Base-by-base conservation (phyloP, 2,113 vertebrate species). In the Noturus placidus region DNA sequence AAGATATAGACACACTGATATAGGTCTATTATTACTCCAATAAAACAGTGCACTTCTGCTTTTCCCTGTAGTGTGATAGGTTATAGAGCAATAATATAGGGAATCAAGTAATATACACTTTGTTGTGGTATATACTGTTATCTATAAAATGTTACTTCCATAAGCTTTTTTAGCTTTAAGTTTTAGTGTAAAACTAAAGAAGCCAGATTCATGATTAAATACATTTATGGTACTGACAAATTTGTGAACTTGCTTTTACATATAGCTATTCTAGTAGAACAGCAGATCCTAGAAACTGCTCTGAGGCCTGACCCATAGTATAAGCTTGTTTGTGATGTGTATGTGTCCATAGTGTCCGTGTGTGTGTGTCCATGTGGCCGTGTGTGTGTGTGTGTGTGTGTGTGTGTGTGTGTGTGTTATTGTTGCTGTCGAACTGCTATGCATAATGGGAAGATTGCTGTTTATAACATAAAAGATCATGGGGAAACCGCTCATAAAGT, bases 381-480 rank as follows among this genome's bases (percentile, higher is more conserved):
- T 69, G 13, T 86, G 57, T 80, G 42, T n/a, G 38, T 46, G 42
- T 46, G 42, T 46, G 42, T 46, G 38, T 46, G 42, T 46, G 42
- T 46, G 25, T 69, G 13, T 86, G 57, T 80, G 42, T n/a, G 38
- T 46, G 42, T 46, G 42, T 46, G 42, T 46, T 46, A 46, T 46
- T 33, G 25, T 27, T 61, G 33, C 19, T 79, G 50, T 84, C 22
- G 17, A 27, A 84, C 5, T 87, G 14, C 22, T 81, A 35, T 88
- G 61, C 20, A 57, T 33, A 70, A 35, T 54, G 52, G 52, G 27
- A 84, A 57, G 2, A 25, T 76, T 56, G 52, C 42, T 42, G 80
- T 56, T 35, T 70, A 74, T 86, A 70, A 86, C 69, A 78, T 83
- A 86, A 13, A 57, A 69, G 70, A 83, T 56, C 89, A 83, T 50